Conservation (phyloP, 1,140 invertebrate species). For the Achroia grisella region DNA sequence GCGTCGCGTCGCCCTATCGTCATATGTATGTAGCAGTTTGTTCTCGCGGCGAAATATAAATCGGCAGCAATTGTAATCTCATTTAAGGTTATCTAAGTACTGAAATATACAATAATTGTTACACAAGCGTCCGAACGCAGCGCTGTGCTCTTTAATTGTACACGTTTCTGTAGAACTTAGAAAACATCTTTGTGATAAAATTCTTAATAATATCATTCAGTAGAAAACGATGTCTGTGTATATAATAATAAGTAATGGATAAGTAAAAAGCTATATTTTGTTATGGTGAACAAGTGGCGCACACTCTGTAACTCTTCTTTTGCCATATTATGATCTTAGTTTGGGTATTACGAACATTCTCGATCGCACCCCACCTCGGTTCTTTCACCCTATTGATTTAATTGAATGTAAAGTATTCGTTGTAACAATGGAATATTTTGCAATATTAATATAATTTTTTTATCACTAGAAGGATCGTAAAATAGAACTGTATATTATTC, state of each 20-base stretch:
- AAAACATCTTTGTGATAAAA: constrained; percentile 62
- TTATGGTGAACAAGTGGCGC: constrained; percentile 50
- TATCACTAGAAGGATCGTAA: constrained; percentile 62
- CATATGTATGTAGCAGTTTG: background rate
- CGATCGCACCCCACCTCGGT: constrained; percentile 25
- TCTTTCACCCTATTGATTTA: constrained; percentile 18
- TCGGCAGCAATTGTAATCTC: background rate
- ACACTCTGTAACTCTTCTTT: constrained; percentile 39
- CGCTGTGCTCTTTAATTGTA: constrained; percentile 30
- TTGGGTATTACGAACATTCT: constrained; percentile 5
- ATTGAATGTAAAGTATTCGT: constrained; percentile 35
- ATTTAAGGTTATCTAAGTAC: too few species aligned
- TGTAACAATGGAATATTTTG: constrained; percentile 68
- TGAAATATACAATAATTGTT: background rate
- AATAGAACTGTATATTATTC: constrained; percentile 68
- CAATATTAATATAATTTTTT: constrained; percentile 53
- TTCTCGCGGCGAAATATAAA: background rate
- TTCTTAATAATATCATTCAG: constrained; percentile 56
- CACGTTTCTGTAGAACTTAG: constrained; percentile 46
- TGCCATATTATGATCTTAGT: constrained; percentile 34
- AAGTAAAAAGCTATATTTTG: constrained; percentile 69
- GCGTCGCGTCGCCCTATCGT: constrained; percentile 8
- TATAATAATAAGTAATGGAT: constrained; percentile 47
- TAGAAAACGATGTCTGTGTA: constrained; percentile 50
- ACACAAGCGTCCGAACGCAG: constrained; percentile 5